Evolutionary conservation across 2,888 invertebrate species (phyloP).

Genomic region (Galeopsomyia nigrocyanea): DNA sequence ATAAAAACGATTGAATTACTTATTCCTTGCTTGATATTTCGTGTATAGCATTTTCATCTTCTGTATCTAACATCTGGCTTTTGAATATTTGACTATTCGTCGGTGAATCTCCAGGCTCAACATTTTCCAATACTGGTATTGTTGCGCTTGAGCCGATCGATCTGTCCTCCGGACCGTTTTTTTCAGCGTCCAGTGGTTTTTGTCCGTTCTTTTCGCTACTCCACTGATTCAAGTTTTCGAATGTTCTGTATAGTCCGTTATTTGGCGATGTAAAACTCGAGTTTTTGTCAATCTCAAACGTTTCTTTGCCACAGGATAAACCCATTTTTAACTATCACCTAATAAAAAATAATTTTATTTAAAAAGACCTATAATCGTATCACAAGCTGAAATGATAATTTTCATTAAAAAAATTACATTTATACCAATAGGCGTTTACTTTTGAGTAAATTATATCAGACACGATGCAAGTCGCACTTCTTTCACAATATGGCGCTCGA

Average conservation of each 20-base stretch:
- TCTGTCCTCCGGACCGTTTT: not conserved
- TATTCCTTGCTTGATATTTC: not conserved
- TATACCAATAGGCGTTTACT: too few relatives aligned
- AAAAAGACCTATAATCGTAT: too few relatives aligned
- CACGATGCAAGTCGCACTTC: too few relatives aligned
- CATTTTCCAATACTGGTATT: slow-evolving; percentile 10
- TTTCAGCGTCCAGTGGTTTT: not conserved
- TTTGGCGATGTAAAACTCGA: slow-evolving; percentile 14
- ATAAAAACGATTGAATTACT: too few relatives aligned
- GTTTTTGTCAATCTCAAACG: slow-evolving; percentile 38
- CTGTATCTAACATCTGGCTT: too few relatives aligned
- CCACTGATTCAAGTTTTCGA: slow-evolving; percentile 37
- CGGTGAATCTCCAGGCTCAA: slow-evolving; percentile 6
- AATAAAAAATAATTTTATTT: not conserved
- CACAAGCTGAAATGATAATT: too few relatives aligned
- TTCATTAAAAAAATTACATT: too few relatives aligned
- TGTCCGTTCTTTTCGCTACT: slow-evolving; percentile 21
- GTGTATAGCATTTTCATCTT: slow-evolving; percentile 2
- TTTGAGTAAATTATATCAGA: too few relatives aligned
- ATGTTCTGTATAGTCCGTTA: slow-evolving; percentile 32
- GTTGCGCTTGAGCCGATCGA: slow-evolving; percentile 13
- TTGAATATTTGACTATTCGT: slow-evolving; percentile 6
- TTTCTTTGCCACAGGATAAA: slow-evolving; percentile 30
- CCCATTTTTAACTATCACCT: slow-evolving; percentile 35
- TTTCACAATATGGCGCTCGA: too few relatives aligned